Conservation (phyloP, 1,140 invertebrate genomes). For the Sinella curviseta region DNA sequence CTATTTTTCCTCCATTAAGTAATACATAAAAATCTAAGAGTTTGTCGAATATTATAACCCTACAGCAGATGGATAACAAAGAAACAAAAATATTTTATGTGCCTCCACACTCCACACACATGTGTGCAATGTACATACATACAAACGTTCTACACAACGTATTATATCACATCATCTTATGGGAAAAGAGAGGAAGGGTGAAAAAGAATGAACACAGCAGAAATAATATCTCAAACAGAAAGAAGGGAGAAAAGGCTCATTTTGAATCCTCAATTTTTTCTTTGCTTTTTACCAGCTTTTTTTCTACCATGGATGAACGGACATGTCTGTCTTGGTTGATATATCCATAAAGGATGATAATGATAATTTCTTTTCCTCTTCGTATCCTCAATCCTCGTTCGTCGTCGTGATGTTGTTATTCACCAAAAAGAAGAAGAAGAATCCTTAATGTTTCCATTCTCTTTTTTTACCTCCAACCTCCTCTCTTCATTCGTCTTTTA, state of each 20-base stretch:
- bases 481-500: too few species aligned
- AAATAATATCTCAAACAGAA: too few species aligned
- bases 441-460: conserved; percentile 12
- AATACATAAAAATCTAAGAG: conserved; percentile 1
- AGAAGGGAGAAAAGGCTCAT: conserved; percentile 1
- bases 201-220: neutral
- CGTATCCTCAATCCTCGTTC: too few species aligned
- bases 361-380: conserved; percentile 6
- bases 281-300: neutral
- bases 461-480: too few species aligned
- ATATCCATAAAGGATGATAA: conserved; percentile 18
- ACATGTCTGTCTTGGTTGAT: neutral
- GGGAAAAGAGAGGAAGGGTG: conserved; percentile 1
- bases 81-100: neutral
- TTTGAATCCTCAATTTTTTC: conserved; percentile 7
- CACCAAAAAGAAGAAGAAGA: too few species aligned
- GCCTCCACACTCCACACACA: neutral
- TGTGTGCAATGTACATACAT: neutral
- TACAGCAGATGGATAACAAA: too few species aligned
- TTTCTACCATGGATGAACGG: too few species aligned
- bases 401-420: conserved; percentile 8
- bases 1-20: neutral
- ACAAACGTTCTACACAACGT: too few species aligned
- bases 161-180: neutral
- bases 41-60: too few species aligned